Evolutionary conservation across 2,113 vertebrate genomes (phyloP).

Genomic region (Athene cunicularia): DNA sequence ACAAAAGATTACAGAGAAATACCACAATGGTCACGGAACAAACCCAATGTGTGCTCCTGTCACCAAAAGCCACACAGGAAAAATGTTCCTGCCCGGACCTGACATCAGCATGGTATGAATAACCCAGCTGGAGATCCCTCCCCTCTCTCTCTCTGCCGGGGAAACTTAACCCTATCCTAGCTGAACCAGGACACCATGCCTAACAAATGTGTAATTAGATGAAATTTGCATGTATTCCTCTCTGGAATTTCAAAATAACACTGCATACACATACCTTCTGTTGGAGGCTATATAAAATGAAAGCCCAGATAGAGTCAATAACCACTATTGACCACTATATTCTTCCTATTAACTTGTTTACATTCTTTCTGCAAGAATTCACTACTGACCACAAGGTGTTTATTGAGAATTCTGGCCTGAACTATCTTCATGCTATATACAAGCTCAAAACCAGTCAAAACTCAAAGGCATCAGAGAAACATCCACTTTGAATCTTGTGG

Average conservation of each 20-base stretch:
- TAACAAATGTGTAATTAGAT: not conserved
- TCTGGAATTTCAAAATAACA: not conserved
- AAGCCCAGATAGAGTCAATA: not conserved
- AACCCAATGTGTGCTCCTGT: too few species aligned
- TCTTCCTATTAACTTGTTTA: not conserved
- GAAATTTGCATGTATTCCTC: not conserved
- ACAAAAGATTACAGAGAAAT: too few species aligned
- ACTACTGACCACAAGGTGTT: not conserved
- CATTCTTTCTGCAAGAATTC: not conserved
- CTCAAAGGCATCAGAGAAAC: not conserved
- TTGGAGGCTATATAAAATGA: not conserved
- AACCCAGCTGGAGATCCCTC: too few species aligned
- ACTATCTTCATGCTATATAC: rapidly evolving
- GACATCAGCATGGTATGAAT: too few species aligned
- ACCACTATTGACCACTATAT: too few species aligned
- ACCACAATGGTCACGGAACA: too few species aligned
- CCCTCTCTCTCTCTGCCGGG: too few species aligned
- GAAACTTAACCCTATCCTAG: too few species aligned
- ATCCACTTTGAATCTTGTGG: not conserved
- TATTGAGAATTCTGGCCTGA: not conserved
- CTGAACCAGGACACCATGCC: not conserved
- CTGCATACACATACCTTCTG: not conserved
- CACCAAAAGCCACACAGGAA: too few species aligned
- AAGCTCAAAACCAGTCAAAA: not conserved
- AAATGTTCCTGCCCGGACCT: too few species aligned